Evolutionary conservation across 2,113 vertebrate genomes (phyloP).

Genomic region (Microcebus jonahi): DNA sequence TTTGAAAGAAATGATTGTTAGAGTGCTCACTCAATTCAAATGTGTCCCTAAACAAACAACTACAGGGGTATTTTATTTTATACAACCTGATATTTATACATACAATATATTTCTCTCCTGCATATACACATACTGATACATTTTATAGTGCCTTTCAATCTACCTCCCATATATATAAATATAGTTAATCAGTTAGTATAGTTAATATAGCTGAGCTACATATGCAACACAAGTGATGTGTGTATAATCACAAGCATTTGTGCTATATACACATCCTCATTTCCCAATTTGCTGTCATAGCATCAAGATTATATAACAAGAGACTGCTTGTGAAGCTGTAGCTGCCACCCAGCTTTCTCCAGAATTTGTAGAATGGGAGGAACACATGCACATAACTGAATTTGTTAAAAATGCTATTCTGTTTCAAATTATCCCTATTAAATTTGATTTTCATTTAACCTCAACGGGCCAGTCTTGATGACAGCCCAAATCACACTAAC

Average conservation of each 20-base stretch:
- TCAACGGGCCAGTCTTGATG: neutral
- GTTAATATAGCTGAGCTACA: constrained; percentile 38
- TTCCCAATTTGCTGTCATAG: constrained; percentile 46
- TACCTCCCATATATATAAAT: neutral
- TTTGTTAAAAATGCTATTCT: constrained; percentile 35
- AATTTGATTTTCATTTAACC: constrained; percentile 59
- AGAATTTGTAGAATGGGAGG: constrained; percentile 20
- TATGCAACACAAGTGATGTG: constrained; percentile 11
- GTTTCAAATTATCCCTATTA: constrained; percentile 31
- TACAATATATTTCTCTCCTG: constrained; percentile 64
- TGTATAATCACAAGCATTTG: constrained; percentile 19
- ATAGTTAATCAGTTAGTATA: constrained; percentile 28
- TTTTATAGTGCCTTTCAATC: constrained; percentile 55
- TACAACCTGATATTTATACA: constrained; percentile 68
- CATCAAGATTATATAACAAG: neutral
- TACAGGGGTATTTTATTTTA: constrained; percentile 61
- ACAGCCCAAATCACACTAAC: constrained; percentile 22
- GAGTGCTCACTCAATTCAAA: constrained; percentile 64
- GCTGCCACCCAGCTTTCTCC: constrained; percentile 12
- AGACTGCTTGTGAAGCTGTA: neutral
- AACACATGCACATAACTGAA: constrained; percentile 25
- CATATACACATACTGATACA: constrained; percentile 22
- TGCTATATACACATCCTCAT: neutral
- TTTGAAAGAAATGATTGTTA: constrained; percentile 73
- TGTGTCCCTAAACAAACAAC: constrained; percentile 69